Evolutionary conservation across 1,140 invertebrate genomes (phyloP), one percentile per base, ranked within the genome.

Genomic region (Thrips palmi): DNA sequence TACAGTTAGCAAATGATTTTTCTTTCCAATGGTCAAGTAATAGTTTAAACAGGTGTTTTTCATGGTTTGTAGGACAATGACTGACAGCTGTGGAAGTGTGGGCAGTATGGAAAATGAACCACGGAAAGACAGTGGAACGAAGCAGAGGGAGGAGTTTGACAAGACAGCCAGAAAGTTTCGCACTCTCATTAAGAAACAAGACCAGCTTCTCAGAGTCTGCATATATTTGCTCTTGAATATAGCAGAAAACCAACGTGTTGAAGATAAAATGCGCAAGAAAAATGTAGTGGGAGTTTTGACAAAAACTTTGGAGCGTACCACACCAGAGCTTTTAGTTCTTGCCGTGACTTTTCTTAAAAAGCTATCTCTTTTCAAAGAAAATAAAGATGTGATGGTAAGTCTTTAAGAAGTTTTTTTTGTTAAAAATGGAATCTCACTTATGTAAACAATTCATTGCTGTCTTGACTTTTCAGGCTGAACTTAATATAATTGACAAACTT

Each of bases 221-320:
- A 91, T 89, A 58, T 91, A 94, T 58, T 64, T 98, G 43, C 60
- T 98, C 30, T 59, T 96, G 15, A 96, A 97, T 57, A 77, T 98
- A 51, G 82, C 92, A 4, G 91, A 97, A 59, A 92, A 97, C 62
- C 68, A 82, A 11, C 84, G 74, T 57, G 74, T 96, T 6, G 92
- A 97, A 61, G 77, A 89, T 57, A 98, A 98, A 67, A 97, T 99
- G 85, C 71, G 83, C 4, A 87, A 88, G 44, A 85, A 91, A 55
- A 86, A 88, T 46, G 75, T 97, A 43, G 77, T 96, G 2, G 71
- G 71, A 19, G 71, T 94, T 55, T 64, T 98, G 6, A 69, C 87
- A n/a, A 82, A 81, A 49, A 77, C 78, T 21, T 65, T 97, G 47
- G 86, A 94, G 44, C 67, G 91, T 48, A 71, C 78, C 47, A 65